These are phyloP conservation scores for Adelges cooleyi DNA, from an alignment of 1,140 invertebrate genomes.

Conservation along the genomic window DNA sequence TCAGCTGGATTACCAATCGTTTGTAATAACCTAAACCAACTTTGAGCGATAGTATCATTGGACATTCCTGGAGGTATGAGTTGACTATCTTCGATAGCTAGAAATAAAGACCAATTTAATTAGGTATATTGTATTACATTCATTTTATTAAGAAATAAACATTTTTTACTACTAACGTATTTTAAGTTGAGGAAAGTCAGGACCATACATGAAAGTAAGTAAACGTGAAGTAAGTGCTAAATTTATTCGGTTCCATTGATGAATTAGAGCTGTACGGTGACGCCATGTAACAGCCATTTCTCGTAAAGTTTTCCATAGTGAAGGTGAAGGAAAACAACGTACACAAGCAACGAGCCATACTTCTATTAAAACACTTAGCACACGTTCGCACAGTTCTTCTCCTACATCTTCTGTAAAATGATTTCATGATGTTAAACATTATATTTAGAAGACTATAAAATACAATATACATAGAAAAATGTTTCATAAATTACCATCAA, in stretches of 20 bases:
- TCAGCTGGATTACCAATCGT: constrained; percentile 89
- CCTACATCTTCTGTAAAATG: constrained; percentile 66
- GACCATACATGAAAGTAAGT: constrained; percentile 78
- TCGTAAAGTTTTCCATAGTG: constrained; percentile 88
- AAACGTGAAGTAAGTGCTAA: constrained; percentile 73
- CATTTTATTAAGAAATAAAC: background rate
- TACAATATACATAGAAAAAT: background rate
- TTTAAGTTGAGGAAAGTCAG: constrained; percentile 72
- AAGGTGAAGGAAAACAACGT: constrained; percentile 81
- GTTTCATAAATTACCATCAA: background rate
- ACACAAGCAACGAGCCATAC: constrained; percentile 88
- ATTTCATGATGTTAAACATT: constrained; percentile 1
- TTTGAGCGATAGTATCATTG: constrained; percentile 79
- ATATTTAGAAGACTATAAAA: background rate
- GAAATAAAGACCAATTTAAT: constrained; percentile 30
- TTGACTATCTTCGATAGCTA: constrained; percentile 72
- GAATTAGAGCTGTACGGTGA: constrained; percentile 79
- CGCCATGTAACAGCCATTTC: constrained; percentile 87
- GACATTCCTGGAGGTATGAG: constrained; percentile 71
- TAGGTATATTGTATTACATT: background rate
- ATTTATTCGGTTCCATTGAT: constrained; percentile 92
- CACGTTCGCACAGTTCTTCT: constrained; percentile 86
- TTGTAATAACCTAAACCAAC: constrained; percentile 88
- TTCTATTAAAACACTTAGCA: constrained; percentile 86
- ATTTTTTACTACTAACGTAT: constrained; percentile 48